Conservation (phyloP, 2,888 invertebrate genomes). For the Mythimna lalbum region DNA sequence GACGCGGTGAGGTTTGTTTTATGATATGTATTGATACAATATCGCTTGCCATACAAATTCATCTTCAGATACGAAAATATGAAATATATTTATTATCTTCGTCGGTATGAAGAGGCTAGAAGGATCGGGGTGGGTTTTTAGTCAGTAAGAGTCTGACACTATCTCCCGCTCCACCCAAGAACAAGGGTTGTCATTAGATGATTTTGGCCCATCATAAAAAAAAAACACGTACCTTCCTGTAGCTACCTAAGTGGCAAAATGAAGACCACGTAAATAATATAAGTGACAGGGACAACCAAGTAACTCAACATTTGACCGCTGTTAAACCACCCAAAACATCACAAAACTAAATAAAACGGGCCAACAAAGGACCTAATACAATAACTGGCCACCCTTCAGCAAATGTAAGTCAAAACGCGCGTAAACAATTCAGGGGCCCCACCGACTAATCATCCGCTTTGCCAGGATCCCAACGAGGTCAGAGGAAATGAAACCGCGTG, state of each 20-base stretch:
- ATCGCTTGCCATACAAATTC: too few relatives aligned
- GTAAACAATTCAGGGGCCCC: slow-evolving; percentile 45
- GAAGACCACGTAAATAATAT: not conserved
- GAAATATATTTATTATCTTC: too few relatives aligned
- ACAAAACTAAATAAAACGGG: slow-evolving; percentile 21
- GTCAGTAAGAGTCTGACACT: too few relatives aligned
- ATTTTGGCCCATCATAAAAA: too few relatives aligned
- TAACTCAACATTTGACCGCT: not conserved
- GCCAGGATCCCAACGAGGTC: slow-evolving; percentile 57
- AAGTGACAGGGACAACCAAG: not conserved
- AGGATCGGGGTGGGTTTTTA: too few relatives aligned
- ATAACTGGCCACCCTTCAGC: slow-evolving; percentile 29
- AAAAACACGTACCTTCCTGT: too few relatives aligned
- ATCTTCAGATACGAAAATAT: too few relatives aligned
- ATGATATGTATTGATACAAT: too few relatives aligned
- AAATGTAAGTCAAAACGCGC: slow-evolving; percentile 48
- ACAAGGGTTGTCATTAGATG: too few relatives aligned
- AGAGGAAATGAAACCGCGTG: slow-evolving; percentile 70
- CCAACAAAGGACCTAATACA: slow-evolving; percentile 19
- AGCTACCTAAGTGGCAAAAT: not conserved
- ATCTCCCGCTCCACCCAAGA: too few relatives aligned
- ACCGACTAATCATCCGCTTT: slow-evolving; percentile 56
- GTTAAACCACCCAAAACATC: slow-evolving; percentile 15
- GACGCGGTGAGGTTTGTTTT: too few relatives aligned
- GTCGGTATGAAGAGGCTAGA: too few relatives aligned